Base-by-base conservation (phyloP, 2,888 invertebrate species). In the Apamea epomidion region DNA sequence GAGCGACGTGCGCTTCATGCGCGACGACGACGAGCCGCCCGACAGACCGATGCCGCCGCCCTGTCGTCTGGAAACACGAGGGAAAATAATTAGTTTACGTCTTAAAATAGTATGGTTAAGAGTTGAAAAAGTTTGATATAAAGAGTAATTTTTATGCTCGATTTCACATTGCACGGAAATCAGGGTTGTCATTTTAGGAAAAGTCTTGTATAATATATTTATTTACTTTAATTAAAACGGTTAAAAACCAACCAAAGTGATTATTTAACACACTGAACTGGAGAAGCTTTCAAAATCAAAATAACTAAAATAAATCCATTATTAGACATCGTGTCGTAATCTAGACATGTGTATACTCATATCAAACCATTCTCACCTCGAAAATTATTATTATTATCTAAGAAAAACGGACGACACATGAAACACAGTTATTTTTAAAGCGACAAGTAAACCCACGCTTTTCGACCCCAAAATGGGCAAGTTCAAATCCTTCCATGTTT, bases 1-100 rank as follows among this genome's bases (percentile, higher is more conserved):
- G 71, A 98, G 97, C 8, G 98, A 98, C 60, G 98, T 97, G 79
- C 98, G 97, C 95, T 98, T 98, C 89, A 98, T 97, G 90, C 98
- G 97, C 62, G 98, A 96, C 71, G 98, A 97, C 2, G 98, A 97
- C 54, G 98, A 97, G 74, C 98, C 94, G 88, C 97, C 97, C 54
- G 98, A 97, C 78, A 98, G 95, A 0, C 97, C 97, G 89, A 98
- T 97, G 82, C 97, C 96, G 82, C 97, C 97, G 87, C 98, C 97
- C 90, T 96, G 96, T 89, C 97, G 94, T 89, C 97, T 97, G 94
- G 0, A 0, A 8, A 29, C 16, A 7, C 32, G 0, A 0, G 0
- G 10, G 0, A 10, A 37, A 0, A n/a, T 12, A 12, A 6, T 65
- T 58, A 65, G 6, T 0, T 0, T 32, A 3, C 4, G 2, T 29